Base-by-base conservation (phyloP, 1,140 invertebrate species). In the Pachyrhynchus sulphureomaculatus region DNA sequence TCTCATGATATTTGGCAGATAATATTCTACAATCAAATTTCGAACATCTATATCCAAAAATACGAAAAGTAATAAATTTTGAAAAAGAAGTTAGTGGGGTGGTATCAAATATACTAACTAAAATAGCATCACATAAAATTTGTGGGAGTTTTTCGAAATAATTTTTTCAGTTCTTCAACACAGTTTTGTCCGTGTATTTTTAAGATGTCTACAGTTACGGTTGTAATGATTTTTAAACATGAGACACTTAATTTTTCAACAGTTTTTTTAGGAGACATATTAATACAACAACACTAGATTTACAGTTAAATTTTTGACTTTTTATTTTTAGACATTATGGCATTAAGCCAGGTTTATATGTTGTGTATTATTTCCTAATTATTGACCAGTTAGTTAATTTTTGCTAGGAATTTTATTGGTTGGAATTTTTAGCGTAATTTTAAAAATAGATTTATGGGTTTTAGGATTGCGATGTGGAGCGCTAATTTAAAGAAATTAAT, bases 231-330 rank as follows among this genome's bases (percentile, higher is more conserved):
- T 51, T 41, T 42, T 21, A 32, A 13, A 39, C 52, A 55, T 17
- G 56, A 56, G 39, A 32, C 34, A 49, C 44, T n/a, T 52, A 62
- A 55, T 34, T 51, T 62, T 41, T 48, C 52, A 62, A 62, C 60
- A 62, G 60, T 51, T 62, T 55, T 55, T 33, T 56, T 55, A 2
- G 60, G 60, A 56, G 60, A 62, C 60, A 62, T 62, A 34, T 32
- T 53, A 9, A 21, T n/a, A 15, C 26, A 41, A 52, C 49, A 59
- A 51, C 12, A 45, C 36, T 23, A 20, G 10, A 4, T 41, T 23
- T 20, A 41, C 20, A 0, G n/a, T n/a, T 41, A 12, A 15, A 12
- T 41, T n/a, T 54, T 54, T 54, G 33, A 41, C 36, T 42, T 54
- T n/a, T 54, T 39, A 39, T 54, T 54, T 54, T 41, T 26, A 42